Base-by-base conservation (phyloP, 2,888 invertebrate species). In the Blastobasis adustella region DNA sequence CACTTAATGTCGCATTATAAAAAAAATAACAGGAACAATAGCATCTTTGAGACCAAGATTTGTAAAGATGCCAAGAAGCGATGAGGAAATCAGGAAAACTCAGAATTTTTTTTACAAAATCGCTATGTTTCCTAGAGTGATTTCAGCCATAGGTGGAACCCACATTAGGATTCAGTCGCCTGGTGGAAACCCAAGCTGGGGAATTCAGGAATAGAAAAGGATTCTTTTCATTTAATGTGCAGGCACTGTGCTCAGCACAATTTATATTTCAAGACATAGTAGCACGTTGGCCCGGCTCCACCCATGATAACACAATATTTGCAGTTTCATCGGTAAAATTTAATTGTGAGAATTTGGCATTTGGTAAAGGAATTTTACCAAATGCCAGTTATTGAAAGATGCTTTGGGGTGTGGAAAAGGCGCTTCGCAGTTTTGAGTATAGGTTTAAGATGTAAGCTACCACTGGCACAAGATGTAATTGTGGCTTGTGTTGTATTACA, bases 141-240 rank as follows among this genome's bases (percentile, higher is more conserved):
- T 23, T 23, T 23, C 23, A 23, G 23, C 23, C 56, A 37, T 58
- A 37, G 56, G 54, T 45, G 52, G 56, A 45, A 56, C 58, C 4
- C 54, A 56, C 39, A 50, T 54, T 41, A 42, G 45, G 9, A 51
- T 54, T 37, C 45, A 51, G 37, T 51, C 48, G 36, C 54, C 51
- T n/a, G 59, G 61, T 46, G 58, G 61, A 46, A 37, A 52, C 5
- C 23, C 43, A 47, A n/a, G 54, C 61, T 44, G 58, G 58, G 46
- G 5, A 39, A 1, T 59, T 38, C 36, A 50, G 56, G 37, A 54
- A 56, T 39, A 51, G 58, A 44, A 58, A 52, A 23, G 23, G 23
- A 23, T 23, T 23, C 23, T 23, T 23, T 23, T 23, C 23, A 23
- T 23, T 23, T 2, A 23, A 23, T 23, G 23, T 23, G 23, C 23